Conservation (phyloP, 2,888 invertebrate species). For the Synergus laeviventris region DNA sequence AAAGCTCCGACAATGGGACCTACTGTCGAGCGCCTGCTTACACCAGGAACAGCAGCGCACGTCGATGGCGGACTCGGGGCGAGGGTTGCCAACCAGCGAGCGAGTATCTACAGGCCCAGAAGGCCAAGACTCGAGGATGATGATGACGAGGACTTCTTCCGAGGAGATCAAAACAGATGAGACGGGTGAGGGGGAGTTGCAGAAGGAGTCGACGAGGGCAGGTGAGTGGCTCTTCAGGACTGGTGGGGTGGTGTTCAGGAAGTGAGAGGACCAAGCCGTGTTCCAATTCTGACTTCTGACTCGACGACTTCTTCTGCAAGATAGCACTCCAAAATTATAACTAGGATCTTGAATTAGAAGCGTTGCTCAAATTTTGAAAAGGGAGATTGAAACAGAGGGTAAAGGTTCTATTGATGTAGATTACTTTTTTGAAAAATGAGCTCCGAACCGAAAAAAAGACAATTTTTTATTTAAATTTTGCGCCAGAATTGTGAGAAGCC, state of each 20-base stretch:
- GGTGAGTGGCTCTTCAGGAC: constrained; percentile 73
- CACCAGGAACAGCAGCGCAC: constrained; percentile 76
- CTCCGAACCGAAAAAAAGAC: not conserved
- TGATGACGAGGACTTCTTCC: constrained; percentile 41
- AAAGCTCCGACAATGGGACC: constrained; percentile 91
- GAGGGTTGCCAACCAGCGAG: constrained; percentile 66
- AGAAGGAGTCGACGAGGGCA: constrained; percentile 60
- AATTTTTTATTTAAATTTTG: not conserved
- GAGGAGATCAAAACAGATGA: constrained; percentile 44
- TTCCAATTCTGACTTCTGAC: constrained; percentile 58
- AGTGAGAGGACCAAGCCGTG: constrained; percentile 63
- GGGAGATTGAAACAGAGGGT: not conserved
- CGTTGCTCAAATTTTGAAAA: not conserved
- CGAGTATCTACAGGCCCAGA: constrained; percentile 40
- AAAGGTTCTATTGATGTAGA: not conserved
- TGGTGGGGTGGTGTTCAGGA: constrained; percentile 66
- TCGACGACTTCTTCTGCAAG: constrained; percentile 1
- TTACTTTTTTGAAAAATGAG: no score
- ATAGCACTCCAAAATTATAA: not conserved
- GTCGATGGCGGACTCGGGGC: constrained; percentile 79
- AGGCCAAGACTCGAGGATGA: constrained; percentile 33
- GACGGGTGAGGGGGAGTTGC: constrained; percentile 49
- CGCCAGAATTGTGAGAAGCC: not conserved
- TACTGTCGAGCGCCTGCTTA: constrained; percentile 86
- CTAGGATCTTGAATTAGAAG: not conserved